Base-by-base conservation (phyloP, 2,797 vertebrate species). In the Premnoplex brunnescens region DNA sequence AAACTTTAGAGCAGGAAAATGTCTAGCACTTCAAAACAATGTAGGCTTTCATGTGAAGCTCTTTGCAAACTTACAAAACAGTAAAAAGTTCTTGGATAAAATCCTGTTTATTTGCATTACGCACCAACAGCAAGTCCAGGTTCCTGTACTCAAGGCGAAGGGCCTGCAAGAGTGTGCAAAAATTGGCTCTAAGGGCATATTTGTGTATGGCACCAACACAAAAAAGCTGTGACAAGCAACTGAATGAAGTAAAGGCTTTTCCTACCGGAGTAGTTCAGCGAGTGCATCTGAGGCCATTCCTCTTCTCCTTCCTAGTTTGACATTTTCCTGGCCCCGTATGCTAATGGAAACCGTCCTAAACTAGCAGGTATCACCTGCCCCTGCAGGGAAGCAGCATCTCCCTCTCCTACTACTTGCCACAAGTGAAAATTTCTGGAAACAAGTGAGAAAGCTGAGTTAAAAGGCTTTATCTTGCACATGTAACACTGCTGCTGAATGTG, bases 291-390 rank as follows among this genome's bases (percentile, higher is more conserved):
- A 97, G 95, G 95, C 88, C 93, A 95, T 88, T 91, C 76, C 85
- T 96, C 85, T 91, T 89, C 94, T 97, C 64, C 64, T 92, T 91
- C 81, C 88, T 86, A 27, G 79, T 59, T 66, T 95, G 96, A 93
- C 95, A 86, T 96, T 97, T 97, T 97, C 94, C 96, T 96, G 96
- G 96, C 94, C 94, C 67, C 2, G 32, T 71, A 90, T 91, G 91
- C 94, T 95, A 96, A 96, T 94, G 94, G 94, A 95, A 94, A 76
- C 88, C 63, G 2, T 96, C 95, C 92, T 97, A 95, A 95, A 94
- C 89, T 95, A 95, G 96, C 96, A 96, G 95, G 94, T 96, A 96
- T 95, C 95, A 96, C 94, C 95, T 96, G 90, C 92, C 85, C 91
- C 96, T 96, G 94, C 88, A 89, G 92, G 92, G 94, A 96, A 92